Evolutionary conservation across 2,797 vertebrate genomes (phyloP), one percentile per base, ranked within the genome.

Genomic region (Microchirus variegatus): DNA sequence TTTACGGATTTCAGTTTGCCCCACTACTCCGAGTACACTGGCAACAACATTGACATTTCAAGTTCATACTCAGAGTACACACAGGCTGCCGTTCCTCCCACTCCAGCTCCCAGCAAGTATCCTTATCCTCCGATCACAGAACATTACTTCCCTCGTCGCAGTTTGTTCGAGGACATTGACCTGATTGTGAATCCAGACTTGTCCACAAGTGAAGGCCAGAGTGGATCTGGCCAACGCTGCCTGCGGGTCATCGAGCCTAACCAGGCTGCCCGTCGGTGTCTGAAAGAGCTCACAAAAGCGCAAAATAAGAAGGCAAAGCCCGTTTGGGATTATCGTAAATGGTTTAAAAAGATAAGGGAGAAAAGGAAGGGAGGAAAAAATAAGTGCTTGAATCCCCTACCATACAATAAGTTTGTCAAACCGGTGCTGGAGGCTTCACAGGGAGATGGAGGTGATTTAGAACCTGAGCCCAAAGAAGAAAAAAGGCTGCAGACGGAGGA

Each of bases 121-220:
- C 6, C 52, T 17, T 18, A 59, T 41, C 49, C 38, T 9, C 48
- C 52, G 5, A 10, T 50, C 38, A 3, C 16, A 15, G 48, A 40
- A 10, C 16, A 38, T 42, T n/a, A 36, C 11, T 26, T 51, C 42
- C 22, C 67, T 40, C 45, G 53, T 12, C 1, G 6, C 3, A 9
- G 1, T 0, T 1, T 10, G 9, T 14, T 9, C 13, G 1, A 47
- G 7, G 15, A 65, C 13, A 0, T 1, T 0, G 8, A 38, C 45
- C 10, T 46, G 0, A 1, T 35, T 0, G 1, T 35, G 12, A 78
- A 83, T 64, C 72, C 82, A 11, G 78, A 84, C 65, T 65, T 81
- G 44, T 77, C 69, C 4, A 11, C 1, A 8, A 83, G 79, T 2
- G 81, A 87, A 56, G 82, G 82, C 3, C 86, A 87, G 50, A 40